A percentile compares a stretch with the other conserved stretches of the same genome.
Evolutionary conservation across 2,888 invertebrate genomes (phyloP).

Genomic region (Ichneumoninae sp.): DNA sequence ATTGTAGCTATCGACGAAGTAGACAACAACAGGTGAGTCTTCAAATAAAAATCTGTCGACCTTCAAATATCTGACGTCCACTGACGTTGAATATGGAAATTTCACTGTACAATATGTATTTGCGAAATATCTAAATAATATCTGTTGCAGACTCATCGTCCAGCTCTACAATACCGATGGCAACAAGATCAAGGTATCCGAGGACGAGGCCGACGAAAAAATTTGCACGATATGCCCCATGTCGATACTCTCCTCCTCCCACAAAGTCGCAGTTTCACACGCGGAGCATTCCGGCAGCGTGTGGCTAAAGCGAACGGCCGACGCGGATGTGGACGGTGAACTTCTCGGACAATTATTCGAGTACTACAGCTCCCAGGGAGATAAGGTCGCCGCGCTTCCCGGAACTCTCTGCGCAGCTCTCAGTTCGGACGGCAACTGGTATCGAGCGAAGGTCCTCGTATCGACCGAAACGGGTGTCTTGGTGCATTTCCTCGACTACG

Average conservation of each 20-base stretch:
- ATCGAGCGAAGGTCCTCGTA: slow-evolving; percentile 87
- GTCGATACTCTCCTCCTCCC: slow-evolving; percentile 87
- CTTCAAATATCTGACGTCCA: neutral
- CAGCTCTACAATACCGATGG: slow-evolving; percentile 86
- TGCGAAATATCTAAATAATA: slow-evolving; percentile 13
- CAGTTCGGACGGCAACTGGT: slow-evolving; percentile 89
- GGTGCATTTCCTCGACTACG: slow-evolving; percentile 89
- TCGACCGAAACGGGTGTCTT: slow-evolving; percentile 83
- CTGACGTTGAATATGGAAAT: too few relatives aligned
- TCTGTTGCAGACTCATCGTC: slow-evolving; percentile 86
- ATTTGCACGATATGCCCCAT: slow-evolving; percentile 86
- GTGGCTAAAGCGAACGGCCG: slow-evolving; percentile 87
- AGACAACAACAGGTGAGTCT: slow-evolving; percentile 82
- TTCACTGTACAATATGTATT: too few relatives aligned
- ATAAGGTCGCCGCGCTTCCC: slow-evolving; percentile 80
- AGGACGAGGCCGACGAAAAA: slow-evolving; percentile 83
- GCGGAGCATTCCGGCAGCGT: slow-evolving; percentile 87
- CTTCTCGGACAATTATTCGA: slow-evolving; percentile 86
- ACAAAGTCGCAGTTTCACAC: slow-evolving; percentile 87
- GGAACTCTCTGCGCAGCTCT: slow-evolving; percentile 88
- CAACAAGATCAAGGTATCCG: slow-evolving; percentile 69
- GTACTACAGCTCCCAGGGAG: slow-evolving; percentile 86
- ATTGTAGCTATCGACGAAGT: slow-evolving; percentile 85
- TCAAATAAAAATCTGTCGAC: neutral
- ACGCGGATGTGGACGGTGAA: slow-evolving; percentile 84